Conservation (phyloP, 92 coral and sea anemone species). For the Palythoa heliodiscus region DNA sequence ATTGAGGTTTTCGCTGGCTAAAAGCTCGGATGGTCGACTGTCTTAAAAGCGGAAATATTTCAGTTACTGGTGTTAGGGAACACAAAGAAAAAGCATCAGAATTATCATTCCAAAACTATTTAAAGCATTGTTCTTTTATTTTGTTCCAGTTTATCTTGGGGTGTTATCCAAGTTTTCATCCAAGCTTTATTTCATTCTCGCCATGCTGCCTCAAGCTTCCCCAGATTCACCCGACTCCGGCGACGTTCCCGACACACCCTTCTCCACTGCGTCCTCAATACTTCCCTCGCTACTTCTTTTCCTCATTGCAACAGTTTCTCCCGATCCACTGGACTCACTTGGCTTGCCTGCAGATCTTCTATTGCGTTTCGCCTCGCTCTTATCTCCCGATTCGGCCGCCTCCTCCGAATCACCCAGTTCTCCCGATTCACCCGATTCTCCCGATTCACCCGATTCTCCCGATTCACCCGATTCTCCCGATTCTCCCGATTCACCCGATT, state of each 20-base stretch:
- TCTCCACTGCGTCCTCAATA: conserved; percentile 1
- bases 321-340: not conserved
- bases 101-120: not conserved
- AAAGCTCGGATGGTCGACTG: not conserved
- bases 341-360: not conserved
- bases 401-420: not conserved
- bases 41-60: not conserved
- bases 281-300: not conserved
- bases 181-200: not conserved
- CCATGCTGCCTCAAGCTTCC: not conserved
- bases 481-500: not conserved
- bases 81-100: not conserved
- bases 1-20: not conserved
- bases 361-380: not conserved
- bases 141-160: not conserved
- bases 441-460: not conserved
- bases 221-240: not conserved
- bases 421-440: not conserved
- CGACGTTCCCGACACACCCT: not conserved
- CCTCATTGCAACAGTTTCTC: not conserved
- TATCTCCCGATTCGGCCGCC: conserved; percentile 2
- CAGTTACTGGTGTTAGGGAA: not conserved
- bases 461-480: not conserved
- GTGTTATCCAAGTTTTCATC: not conserved
- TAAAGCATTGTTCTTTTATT: not conserved